phyloP scores from a whole-genome alignment of 1,140 invertebrate genomes.

The Stenopsyche tienmushanensis region DNA sequence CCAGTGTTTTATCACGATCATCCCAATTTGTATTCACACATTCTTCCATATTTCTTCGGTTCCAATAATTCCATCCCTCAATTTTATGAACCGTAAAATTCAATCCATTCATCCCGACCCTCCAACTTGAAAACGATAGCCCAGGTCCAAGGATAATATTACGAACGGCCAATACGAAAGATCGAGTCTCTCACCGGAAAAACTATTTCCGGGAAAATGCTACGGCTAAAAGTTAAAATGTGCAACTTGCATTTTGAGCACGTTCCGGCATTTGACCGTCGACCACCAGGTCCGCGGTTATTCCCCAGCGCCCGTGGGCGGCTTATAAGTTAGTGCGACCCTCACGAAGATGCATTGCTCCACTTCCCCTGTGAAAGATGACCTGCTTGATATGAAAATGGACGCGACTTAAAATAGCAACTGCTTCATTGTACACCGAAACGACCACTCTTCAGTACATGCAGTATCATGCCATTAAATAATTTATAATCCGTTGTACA shows the following conservation, averaged over 20 bases:
- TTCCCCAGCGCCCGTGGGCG: too few relatives aligned
- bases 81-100: slow-evolving; percentile 19
- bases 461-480: too few relatives aligned
- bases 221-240: neutral
- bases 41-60: neutral
- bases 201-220: slow-evolving; percentile 1
- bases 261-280: slow-evolving; percentile 14
- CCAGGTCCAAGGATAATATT: slow-evolving; percentile 4
- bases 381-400: neutral
- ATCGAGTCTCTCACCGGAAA: slow-evolving; percentile 2
- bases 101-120: slow-evolving; percentile 14
- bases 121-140: neutral
- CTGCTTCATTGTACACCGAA: too few relatives aligned
- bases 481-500: too few relatives aligned
- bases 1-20: too few relatives aligned
- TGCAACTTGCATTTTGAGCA: slow-evolving; percentile 22
- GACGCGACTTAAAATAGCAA: neutral
- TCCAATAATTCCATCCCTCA: neutral
- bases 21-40: too few relatives aligned
- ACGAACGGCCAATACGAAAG: slow-evolving; percentile 10
- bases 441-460: too few relatives aligned
- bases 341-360: neutral
- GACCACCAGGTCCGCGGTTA: neutral
- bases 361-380: neutral
- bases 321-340: neutral